phyloP scores from a whole-genome alignment of 92 coral and sea anemone genomes.

The Meandrina meandrites region DNA sequence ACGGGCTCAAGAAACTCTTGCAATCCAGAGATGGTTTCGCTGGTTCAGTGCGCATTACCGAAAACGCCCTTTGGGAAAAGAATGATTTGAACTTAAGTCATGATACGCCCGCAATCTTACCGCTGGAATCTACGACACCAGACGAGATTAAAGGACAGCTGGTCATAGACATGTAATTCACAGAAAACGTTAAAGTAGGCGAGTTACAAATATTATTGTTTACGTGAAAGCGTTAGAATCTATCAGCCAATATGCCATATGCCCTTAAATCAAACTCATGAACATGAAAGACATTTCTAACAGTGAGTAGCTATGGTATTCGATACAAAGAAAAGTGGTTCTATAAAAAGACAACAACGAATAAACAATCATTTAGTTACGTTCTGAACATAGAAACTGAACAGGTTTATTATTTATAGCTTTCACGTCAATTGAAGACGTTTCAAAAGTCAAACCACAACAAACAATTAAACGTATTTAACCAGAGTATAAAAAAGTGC shows the following conservation, averaged over 20 bases:
- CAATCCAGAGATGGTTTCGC: constrained; percentile 53
- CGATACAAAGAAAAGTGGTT: neutral
- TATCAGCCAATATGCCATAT: neutral
- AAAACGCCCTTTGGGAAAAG: constrained; percentile 57
- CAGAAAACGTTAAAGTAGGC: neutral
- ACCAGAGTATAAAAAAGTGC: neutral
- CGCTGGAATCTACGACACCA: constrained; percentile 29
- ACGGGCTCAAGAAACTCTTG: constrained; percentile 70
- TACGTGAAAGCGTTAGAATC: neutral
- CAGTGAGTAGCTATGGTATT: neutral
- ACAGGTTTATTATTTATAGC: neutral
- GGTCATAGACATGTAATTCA: constrained; percentile 11
- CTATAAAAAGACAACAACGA: neutral
- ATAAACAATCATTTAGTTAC: no score
- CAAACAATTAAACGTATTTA: neutral
- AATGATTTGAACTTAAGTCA: constrained; percentile 25
- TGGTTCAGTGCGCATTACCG: constrained; percentile 37
- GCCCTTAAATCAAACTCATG: neutral
- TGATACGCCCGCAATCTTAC: constrained; percentile 36
- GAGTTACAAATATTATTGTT: neutral
- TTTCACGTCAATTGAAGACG: neutral
- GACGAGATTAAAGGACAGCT: constrained; percentile 29
- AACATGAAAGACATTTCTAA: no score
- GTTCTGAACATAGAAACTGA: neutral
- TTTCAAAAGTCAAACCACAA: neutral